These are phyloP conservation scores for Hylia prasina DNA, from an alignment of 2,113 vertebrate genomes.

Conservation along the genomic window DNA sequence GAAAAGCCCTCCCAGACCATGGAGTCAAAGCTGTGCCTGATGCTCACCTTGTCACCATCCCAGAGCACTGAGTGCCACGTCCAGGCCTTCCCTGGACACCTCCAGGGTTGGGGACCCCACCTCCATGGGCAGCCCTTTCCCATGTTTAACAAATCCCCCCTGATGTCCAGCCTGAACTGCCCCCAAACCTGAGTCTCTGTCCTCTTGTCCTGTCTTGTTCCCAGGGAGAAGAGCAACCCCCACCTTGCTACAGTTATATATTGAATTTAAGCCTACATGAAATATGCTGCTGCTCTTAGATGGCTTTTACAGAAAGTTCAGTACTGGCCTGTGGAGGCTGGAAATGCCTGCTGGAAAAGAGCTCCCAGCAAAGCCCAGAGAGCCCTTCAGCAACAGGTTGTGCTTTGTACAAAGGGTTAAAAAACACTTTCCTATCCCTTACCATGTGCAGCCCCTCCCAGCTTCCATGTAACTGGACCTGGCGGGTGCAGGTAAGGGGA, in stretches of 20 bases:
- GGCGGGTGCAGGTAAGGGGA: background rate
- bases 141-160: background rate
- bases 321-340: background rate
- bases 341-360: background rate
- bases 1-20: background rate
- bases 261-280: background rate
- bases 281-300: background rate
- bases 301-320: background rate
- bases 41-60: background rate
- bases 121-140: background rate
- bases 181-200: background rate
- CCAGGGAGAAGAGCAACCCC: background rate
- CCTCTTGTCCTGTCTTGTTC: background rate
- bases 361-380: background rate
- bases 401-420: background rate
- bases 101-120: background rate
- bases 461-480: background rate
- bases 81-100: background rate
- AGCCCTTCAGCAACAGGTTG: background rate
- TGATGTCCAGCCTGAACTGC: background rate
- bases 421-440: background rate
- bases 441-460: background rate
- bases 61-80: background rate
- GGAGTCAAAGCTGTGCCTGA: rapidly evolving
- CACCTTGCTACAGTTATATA: background rate